phyloP scores from a whole-genome alignment of 30 jellyfish, hydroid and myxozoan genomes.

The Pseudorhiza aurosa region DNA sequence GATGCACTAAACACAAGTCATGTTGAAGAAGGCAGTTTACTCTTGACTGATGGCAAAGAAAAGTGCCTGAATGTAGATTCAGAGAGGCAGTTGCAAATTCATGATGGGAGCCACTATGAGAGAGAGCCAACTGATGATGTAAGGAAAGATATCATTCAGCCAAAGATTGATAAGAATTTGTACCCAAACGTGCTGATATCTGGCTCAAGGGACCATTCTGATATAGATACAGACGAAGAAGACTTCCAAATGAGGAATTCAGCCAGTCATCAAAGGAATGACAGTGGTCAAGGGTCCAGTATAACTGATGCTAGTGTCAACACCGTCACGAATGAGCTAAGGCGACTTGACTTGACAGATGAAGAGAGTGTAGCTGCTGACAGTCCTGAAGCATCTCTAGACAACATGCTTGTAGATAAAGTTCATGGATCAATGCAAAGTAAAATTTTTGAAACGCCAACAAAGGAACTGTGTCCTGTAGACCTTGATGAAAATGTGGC shows the following conservation, averaged over 20 bases:
- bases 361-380: conserved; percentile 21
- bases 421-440: background rate
- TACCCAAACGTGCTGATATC: conserved; percentile 87
- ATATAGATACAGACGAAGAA: conserved; percentile 90
- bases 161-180: conserved; percentile 38
- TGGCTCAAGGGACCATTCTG: conserved; percentile 72
- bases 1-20: conserved; percentile 4
- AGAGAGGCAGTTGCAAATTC: background rate
- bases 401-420: background rate
- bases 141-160: background rate
- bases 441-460: background rate
- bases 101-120: background rate
- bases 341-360: conserved; percentile 43
- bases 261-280: conserved; percentile 67
- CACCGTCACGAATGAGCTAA: conserved; percentile 35
- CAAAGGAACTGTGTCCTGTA: background rate
- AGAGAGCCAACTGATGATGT: background rate
- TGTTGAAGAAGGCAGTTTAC: conserved; percentile 13
- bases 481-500: conserved; percentile 48
- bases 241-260: conserved; percentile 74
- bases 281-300: conserved; percentile 98
- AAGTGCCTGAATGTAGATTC: background rate
- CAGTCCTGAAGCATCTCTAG: background rate
- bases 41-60: background rate
- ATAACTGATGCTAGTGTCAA: conserved; percentile 58